phyloP scores from a whole-genome alignment of 2,888 invertebrate species.

The Andrena flavipes region DNA sequence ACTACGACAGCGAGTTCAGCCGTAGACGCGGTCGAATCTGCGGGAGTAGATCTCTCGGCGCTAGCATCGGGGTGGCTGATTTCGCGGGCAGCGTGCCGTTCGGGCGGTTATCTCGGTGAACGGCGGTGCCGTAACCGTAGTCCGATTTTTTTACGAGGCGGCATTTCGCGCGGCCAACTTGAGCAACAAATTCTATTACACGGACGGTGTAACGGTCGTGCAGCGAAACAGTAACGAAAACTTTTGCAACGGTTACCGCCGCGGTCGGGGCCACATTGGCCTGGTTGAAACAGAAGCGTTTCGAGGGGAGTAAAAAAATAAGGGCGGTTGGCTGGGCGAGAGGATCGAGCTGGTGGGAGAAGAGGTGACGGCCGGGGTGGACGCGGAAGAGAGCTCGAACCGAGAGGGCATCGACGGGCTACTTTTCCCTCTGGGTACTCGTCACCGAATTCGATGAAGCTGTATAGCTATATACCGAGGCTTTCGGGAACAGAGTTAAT shows the following conservation, averaged over 20 bases:
- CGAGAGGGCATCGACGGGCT: constrained; percentile 50
- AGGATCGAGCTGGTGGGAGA: neutral
- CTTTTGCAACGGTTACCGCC: constrained; percentile 56
- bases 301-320: constrained; percentile 32
- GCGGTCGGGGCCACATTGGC: constrained; percentile 38
- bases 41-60: neutral
- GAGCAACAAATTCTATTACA: constrained; percentile 62
- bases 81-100: constrained; percentile 3
- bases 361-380: constrained; percentile 11
- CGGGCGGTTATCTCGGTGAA: constrained; percentile 13
- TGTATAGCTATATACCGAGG: constrained; percentile 38
- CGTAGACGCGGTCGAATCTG: neutral
- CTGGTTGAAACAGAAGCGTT: constrained; percentile 39
- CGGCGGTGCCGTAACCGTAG: constrained; percentile 30
- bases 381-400: constrained; percentile 38
- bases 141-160: constrained; percentile 56
- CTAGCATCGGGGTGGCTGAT: neutral
- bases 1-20: neutral
- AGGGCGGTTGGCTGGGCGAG: neutral
- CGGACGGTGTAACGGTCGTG: constrained; percentile 50
- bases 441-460: constrained; percentile 63
- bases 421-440: constrained; percentile 59
- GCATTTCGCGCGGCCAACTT: constrained; percentile 57
- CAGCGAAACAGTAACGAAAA: constrained; percentile 57
- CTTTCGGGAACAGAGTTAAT: constrained; percentile 67